Evolutionary conservation across 1,140 invertebrate genomes (phyloP).

Genomic region (Drosophila carrolli): DNA sequence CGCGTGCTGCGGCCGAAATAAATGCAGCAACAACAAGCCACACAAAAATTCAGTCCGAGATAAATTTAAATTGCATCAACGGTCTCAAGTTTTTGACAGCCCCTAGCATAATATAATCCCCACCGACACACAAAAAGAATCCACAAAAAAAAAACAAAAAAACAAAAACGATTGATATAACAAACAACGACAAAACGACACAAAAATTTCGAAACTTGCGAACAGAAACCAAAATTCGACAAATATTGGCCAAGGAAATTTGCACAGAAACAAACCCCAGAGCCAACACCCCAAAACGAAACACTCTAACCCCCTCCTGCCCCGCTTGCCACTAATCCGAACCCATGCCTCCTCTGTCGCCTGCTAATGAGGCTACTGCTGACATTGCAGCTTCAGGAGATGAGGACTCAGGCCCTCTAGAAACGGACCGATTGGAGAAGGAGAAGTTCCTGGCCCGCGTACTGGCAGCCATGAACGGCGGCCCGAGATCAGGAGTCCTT

Average conservation of each 20-base stretch:
- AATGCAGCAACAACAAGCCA: constrained; percentile 47
- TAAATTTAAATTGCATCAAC: constrained; percentile 74
- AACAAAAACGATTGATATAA: constrained; percentile 31
- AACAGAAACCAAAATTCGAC: constrained; percentile 28
- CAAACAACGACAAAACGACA: constrained; percentile 49
- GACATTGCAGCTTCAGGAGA: constrained; percentile 63
- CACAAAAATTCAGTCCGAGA: constrained; percentile 47
- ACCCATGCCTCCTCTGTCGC: constrained; percentile 66
- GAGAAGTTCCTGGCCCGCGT: constrained; percentile 73
- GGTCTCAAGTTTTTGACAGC: constrained; percentile 73
- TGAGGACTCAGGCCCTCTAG: constrained; percentile 28
- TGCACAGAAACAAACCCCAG: constrained; percentile 32
- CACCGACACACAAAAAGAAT: constrained; percentile 7
- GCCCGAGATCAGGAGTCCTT: constrained; percentile 21
- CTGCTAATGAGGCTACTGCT: constrained; percentile 65
- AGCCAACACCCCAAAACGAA: constrained; percentile 2
- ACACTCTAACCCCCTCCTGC: constrained; percentile 10
- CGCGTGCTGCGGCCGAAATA: constrained; percentile 66
- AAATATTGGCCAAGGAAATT: constrained; percentile 45
- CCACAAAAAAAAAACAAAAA: constrained; percentile 9
- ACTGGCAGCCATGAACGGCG: constrained; percentile 73
- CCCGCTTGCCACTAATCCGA: constrained; percentile 44
- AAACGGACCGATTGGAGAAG: constrained; percentile 49
- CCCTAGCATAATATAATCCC: constrained; percentile 39
- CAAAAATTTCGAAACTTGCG: constrained; percentile 38